phyloP scores from a whole-genome alignment of 1,140 invertebrate genomes.

The Asobara japonica region DNA sequence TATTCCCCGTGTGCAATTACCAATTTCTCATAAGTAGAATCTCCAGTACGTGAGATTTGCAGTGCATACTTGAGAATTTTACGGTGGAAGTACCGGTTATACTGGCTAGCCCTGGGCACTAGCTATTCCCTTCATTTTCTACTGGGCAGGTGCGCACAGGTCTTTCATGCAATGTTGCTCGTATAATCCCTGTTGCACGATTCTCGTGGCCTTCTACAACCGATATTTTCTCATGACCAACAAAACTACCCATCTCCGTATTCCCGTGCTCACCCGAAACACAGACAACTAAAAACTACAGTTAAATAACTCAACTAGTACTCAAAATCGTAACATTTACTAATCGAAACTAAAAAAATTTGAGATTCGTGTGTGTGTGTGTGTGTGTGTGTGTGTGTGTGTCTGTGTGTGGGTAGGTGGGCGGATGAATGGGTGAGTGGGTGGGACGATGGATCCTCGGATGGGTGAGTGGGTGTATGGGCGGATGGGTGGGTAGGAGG shows the following conservation, averaged over 20 bases:
- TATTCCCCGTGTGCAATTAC: background rate
- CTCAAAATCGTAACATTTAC: too few relatives aligned
- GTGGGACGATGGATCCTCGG: too few relatives aligned
- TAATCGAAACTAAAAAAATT: too few relatives aligned
- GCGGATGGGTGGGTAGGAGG: too few relatives aligned
- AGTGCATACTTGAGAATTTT: conserved; percentile 57
- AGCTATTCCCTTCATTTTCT: conserved; percentile 45
- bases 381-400: too few relatives aligned
- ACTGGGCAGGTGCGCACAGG: conserved; percentile 46
- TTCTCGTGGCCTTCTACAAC: background rate
- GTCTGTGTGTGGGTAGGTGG: too few relatives aligned
- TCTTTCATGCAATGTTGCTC: conserved; percentile 35
- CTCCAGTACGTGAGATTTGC: conserved; percentile 2
- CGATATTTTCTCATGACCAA: conserved; percentile 4
- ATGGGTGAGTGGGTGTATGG: too few relatives aligned
- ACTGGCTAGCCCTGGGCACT: conserved; percentile 50
- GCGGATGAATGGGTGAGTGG: too few relatives aligned
- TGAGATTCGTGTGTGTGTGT: too few relatives aligned
- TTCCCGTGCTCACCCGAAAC: background rate
- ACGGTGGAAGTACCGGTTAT: conserved; percentile 55
- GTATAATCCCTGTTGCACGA: conserved; percentile 25
- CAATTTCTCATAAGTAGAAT: background rate
- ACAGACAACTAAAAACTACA: background rate
- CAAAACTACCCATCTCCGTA: background rate
- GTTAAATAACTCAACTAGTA: background rate